phyloP scores from a whole-genome alignment of 2,797 vertebrate species.

The Choloepus didactylus region DNA sequence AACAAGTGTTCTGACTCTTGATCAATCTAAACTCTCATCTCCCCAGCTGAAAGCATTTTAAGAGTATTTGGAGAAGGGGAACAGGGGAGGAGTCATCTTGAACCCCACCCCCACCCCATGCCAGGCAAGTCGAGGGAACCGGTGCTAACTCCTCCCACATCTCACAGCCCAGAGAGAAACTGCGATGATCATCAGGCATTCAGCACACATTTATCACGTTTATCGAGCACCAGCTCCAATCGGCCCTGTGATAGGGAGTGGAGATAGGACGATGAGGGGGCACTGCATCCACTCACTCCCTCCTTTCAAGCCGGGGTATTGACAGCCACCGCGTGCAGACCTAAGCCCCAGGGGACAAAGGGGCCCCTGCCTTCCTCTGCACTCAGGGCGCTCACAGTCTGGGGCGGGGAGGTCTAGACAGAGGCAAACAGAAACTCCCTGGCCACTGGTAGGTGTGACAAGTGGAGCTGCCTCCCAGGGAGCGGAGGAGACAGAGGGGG shows the following conservation, averaged over 20 bases:
- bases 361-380: background rate
- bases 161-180: background rate
- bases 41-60: background rate
- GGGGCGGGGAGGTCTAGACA: constrained; percentile 68
- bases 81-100: background rate
- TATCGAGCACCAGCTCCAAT: background rate
- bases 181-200: background rate
- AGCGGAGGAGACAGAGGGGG: background rate
- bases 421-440: constrained; percentile 63
- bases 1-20: background rate
- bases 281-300: background rate
- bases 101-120: background rate
- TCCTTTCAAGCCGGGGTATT: background rate
- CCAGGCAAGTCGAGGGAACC: background rate
- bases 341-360: constrained; percentile 46
- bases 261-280: background rate
- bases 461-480: background rate
- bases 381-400: constrained; percentile 22
- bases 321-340: background rate
- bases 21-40: background rate
- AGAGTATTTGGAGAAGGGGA: rapidly evolving
- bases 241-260: background rate
- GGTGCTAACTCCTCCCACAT: background rate
- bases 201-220: background rate
- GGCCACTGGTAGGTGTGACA: background rate